A percentile compares a stretch with the other conserved stretches of the same genome.
These are phyloP conservation scores for Chiroxiphia lanceolata DNA, from an alignment of 2,797 vertebrate genomes.

Conservation along the genomic window DNA sequence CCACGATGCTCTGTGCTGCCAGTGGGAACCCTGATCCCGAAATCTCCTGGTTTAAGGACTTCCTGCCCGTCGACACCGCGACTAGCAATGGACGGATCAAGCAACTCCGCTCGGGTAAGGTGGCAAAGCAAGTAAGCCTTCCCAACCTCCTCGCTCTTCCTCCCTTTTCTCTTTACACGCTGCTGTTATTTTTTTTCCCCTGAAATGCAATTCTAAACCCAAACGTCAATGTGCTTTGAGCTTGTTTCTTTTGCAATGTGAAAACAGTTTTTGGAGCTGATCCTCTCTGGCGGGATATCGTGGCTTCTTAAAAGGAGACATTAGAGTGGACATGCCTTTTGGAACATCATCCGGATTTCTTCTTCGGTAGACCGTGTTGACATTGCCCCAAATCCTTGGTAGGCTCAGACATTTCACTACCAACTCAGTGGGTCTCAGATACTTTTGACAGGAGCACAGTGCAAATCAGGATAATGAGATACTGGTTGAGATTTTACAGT, in stretches of 20 bases:
- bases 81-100: slow-evolving; percentile 92
- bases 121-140: slow-evolving; percentile 46
- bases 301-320: slow-evolving; percentile 13
- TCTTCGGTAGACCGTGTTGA: background rate
- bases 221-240: background rate
- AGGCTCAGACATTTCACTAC: background rate
- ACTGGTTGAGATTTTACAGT: background rate
- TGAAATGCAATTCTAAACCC: background rate
- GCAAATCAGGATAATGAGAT: background rate
- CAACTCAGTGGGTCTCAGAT: background rate
- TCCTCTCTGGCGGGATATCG: background rate
- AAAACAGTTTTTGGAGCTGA: background rate
- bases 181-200: background rate
- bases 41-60: slow-evolving; percentile 98
- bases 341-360: slow-evolving; percentile 16
- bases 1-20: slow-evolving; percentile 96
- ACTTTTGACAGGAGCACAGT: background rate
- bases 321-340: background rate
- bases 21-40: slow-evolving; percentile 95
- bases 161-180: background rate
- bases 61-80: slow-evolving; percentile 91
- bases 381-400: slow-evolving; percentile 6
- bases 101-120: slow-evolving; percentile 94
- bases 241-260: slow-evolving; percentile 4
- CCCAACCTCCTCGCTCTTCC: background rate